Evolutionary conservation across 2,113 vertebrate genomes (phyloP).

Genomic region (Penelope pileata): DNA sequence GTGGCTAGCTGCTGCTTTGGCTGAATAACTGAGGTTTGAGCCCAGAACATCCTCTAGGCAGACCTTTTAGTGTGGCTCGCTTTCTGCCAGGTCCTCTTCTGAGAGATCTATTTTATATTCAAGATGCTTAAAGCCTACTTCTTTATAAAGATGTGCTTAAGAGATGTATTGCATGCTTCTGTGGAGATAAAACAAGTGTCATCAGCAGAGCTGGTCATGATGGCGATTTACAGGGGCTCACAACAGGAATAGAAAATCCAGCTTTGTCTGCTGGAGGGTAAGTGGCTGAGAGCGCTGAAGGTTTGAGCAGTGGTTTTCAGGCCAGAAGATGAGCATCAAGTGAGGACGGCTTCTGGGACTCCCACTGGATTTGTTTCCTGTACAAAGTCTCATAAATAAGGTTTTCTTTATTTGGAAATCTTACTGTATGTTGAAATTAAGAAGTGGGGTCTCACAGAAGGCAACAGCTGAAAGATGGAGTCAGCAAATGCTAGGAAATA

Average conservation of each 20-base stretch:
- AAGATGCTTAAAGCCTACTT: accelerated
- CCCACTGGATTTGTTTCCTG: background rate
- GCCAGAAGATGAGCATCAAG: background rate
- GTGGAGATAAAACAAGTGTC: background rate
- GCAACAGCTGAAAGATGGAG: background rate
- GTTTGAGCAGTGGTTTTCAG: background rate
- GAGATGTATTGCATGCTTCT: background rate
- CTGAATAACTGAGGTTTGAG: background rate
- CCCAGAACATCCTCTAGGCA: background rate
- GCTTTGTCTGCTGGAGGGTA: background rate
- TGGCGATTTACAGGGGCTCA: background rate
- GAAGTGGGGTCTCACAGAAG: background rate
- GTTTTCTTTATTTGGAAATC: background rate
- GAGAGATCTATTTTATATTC: accelerated
- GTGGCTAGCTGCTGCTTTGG: background rate
- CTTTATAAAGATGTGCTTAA: background rate
- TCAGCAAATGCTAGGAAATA: background rate
- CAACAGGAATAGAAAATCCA: background rate
- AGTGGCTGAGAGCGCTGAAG: background rate
- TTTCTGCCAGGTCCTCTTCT: background rate
- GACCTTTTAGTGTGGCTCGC: accelerated
- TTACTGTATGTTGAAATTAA: background rate
- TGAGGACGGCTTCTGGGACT: accelerated
- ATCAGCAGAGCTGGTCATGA: background rate
- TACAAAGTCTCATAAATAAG: background rate